Conservation (phyloP, 1,140 invertebrate genomes). For the Cephus cinctus region DNA sequence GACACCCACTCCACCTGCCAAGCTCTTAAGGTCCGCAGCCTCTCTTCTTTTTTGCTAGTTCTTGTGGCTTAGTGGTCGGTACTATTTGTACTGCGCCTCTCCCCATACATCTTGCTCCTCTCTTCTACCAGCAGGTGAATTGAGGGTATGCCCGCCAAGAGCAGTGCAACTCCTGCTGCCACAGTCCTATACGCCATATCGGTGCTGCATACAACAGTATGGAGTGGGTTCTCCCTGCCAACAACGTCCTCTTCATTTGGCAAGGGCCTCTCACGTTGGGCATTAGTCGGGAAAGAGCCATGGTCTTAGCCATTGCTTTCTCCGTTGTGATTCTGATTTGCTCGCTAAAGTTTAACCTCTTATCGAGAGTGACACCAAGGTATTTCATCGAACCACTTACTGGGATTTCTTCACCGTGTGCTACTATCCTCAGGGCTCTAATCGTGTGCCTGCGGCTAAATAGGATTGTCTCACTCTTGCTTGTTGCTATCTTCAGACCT, state of each 20-base stretch:
- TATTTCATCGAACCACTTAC: not conserved
- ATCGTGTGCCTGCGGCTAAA: slow-evolving; percentile 1
- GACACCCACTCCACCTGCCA: not conserved
- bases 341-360: not conserved
- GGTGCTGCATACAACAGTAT: not conserved
- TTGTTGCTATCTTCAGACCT: slow-evolving; percentile 6
- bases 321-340: not conserved
- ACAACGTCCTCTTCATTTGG: not conserved
- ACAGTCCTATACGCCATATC: not conserved
- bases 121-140: not conserved
- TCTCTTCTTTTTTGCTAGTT: not conserved
- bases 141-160: not conserved
- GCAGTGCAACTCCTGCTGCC: not conserved
- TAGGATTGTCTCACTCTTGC: slow-evolving; percentile 18
- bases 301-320: not conserved
- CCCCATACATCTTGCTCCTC: not conserved
- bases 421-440: not conserved
- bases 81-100: not conserved
- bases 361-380: not conserved
- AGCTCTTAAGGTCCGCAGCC: not conserved
- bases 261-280: not conserved
- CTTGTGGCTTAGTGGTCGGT: not conserved
- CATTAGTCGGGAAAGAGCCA: not conserved
- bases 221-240: not conserved
- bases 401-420: not conserved